Conservation (phyloP, 1,140 invertebrate genomes). For the Heliconius hermathena region DNA sequence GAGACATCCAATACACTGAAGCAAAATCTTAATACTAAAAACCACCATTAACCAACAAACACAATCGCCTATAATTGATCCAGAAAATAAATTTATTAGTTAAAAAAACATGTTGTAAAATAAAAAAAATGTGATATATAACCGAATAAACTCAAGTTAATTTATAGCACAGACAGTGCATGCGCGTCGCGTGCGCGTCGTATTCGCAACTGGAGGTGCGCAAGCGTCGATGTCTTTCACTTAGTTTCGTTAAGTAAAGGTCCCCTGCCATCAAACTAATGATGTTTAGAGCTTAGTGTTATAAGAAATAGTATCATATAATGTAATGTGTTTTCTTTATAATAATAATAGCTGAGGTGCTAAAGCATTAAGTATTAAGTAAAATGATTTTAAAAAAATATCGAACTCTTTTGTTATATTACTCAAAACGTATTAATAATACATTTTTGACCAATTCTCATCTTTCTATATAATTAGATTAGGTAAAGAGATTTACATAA, state of each 20-base stretch:
- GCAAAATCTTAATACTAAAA: not conserved
- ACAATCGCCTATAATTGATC: not conserved
- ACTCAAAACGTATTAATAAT: too few relatives aligned
- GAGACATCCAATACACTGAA: constrained; percentile 4
- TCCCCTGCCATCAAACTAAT: constrained; percentile 22
- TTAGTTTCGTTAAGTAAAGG: constrained; percentile 40
- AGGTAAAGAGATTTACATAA: too few relatives aligned
- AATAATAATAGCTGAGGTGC: not conserved
- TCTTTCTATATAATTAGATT: too few relatives aligned
- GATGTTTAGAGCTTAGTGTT: not conserved
- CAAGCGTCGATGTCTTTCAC: constrained; percentile 50
- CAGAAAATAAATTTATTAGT: not conserved
- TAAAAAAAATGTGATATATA: constrained; percentile 23
- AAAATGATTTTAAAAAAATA: too few relatives aligned
- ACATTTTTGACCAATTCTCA: too few relatives aligned
- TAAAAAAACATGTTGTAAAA: constrained; percentile 12
- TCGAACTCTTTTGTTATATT: too few relatives aligned
- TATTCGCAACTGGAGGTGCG: constrained; percentile 51
- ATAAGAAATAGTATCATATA: not conserved
- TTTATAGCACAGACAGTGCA: constrained; percentile 38
- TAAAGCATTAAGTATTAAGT: not conserved
- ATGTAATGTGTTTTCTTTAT: not conserved
- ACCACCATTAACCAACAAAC: not conserved
- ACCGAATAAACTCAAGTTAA: constrained; percentile 33
- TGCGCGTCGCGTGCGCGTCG: constrained; percentile 54